Base-by-base conservation (phyloP, 2,113 vertebrate species). In the Morone saxatilis region DNA sequence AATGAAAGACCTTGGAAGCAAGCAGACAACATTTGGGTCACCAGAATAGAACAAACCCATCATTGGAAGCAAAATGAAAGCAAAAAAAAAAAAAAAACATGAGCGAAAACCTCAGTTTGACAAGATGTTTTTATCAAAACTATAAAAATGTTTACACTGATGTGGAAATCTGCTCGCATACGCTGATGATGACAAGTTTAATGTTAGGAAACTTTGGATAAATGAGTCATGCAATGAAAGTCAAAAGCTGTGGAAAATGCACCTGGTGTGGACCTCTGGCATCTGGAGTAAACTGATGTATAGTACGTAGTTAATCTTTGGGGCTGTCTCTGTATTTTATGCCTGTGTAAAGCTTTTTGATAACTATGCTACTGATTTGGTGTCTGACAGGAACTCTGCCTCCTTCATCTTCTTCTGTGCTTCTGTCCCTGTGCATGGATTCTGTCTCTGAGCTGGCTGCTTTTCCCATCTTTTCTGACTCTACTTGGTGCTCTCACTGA, bases 171-270 rank as follows among this genome's bases (percentile, higher is more conserved):
- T 81, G 63, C 31, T 76, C 68, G 81, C 81, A 62, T 69, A 56
- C 9, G 11, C 51, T 4, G 20, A 19, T 9, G 62, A 38, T 81
- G 86, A 88, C 48, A 70, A 36, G 80, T 57, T 41, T 48, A 16
- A 88, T 79, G 70, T 70, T 62, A 7, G 76, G 61, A 74, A 83
- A 84, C 50, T 41, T 65, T 62, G 60, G 67, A 82, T 59, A 71
- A 80, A 78, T 86, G 56, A 73, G 22, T 86, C 73, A 76, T 75
- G 48, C 81, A 68, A 25, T 38, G n/a, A 84, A 66, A 85, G 71
- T 78, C 62, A 66, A 62, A 89, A 76, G 72, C 73, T 68, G 78
- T 86, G 76, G 85, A 80, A 88, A 88, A 80, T 86, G 75, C 69
- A 83, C 71, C 67, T 81, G 84, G 66, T 81, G 1, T 75, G 86